These are phyloP conservation scores for Saxidomus purpurata DNA, from an alignment of 1,140 invertebrate species.

Conservation along the genomic window DNA sequence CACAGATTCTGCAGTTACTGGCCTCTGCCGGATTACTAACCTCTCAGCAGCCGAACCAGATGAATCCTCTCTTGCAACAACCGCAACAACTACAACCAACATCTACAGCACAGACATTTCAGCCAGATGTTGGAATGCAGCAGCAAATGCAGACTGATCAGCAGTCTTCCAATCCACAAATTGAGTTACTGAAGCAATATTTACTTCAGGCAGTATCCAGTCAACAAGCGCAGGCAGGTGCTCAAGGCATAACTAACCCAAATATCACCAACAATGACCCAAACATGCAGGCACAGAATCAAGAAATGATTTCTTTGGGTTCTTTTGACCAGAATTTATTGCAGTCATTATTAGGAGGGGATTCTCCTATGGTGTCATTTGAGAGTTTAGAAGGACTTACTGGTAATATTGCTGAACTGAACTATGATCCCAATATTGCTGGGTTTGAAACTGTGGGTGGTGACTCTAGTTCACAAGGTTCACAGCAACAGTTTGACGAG, in stretches of 20 bases:
- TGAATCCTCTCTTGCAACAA: slow-evolving; percentile 8
- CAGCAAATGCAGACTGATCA: slow-evolving; percentile 33
- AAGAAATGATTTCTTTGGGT: slow-evolving; percentile 44
- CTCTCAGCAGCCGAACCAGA: not conserved
- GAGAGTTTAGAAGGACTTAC: slow-evolving; percentile 36
- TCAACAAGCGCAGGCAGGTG: not conserved
- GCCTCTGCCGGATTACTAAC: slow-evolving; percentile 5
- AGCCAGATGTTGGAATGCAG: not conserved
- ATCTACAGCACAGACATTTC: not conserved
- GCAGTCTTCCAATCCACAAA: not conserved
- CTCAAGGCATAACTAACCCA: not conserved
- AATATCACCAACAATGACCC: slow-evolving; percentile 22
- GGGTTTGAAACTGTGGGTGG: slow-evolving; percentile 45
- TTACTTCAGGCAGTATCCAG: not conserved
- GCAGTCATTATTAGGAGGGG: not conserved
- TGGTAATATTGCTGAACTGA: slow-evolving; percentile 12
- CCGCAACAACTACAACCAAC: not conserved
- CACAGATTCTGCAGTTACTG: slow-evolving; percentile 26
- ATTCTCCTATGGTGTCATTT: slow-evolving; percentile 46
- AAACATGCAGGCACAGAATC: slow-evolving; percentile 25
- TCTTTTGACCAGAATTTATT: slow-evolving; percentile 33
- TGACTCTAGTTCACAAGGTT: slow-evolving; percentile 24
- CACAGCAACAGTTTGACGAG: slow-evolving; percentile 54
- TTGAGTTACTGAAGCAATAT: slow-evolving; percentile 38
- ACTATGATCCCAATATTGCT: slow-evolving; percentile 48